Evolutionary conservation across 1,140 invertebrate genomes (phyloP).

Genomic region (Potamilus streckersoni): DNA sequence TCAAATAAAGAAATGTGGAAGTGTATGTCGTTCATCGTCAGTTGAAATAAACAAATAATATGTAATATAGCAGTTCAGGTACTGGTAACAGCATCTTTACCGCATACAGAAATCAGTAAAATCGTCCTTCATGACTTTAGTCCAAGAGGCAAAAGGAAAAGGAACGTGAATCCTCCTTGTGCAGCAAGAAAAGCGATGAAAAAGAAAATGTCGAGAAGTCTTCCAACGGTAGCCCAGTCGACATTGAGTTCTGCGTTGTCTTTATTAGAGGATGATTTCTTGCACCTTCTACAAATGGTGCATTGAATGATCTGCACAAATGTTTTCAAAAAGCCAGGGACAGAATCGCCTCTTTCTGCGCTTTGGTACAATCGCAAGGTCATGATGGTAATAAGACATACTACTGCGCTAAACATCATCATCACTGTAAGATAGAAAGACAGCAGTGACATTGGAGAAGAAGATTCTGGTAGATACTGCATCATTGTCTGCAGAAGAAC

Average conservation of each 20-base stretch:
- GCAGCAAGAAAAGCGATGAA: constrained; percentile 17
- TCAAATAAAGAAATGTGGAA: too few relatives aligned
- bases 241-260: constrained; percentile 9
- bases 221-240: constrained; percentile 13
- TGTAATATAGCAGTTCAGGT: too few relatives aligned
- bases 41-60: too few relatives aligned
- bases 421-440: constrained; percentile 25
- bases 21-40: too few relatives aligned
- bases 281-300: constrained; percentile 12
- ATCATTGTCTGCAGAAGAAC: constrained; percentile 31
- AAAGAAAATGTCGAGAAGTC: constrained; percentile 28
- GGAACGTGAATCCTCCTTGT: constrained; percentile 10
- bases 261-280: neutral
- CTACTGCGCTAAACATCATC: constrained; percentile 22
- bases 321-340: constrained; percentile 19
- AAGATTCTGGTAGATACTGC: constrained; percentile 24
- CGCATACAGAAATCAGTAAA: too few relatives aligned
- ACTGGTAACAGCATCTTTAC: too few relatives aligned
- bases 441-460: constrained; percentile 25
- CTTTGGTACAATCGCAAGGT: constrained; percentile 25
- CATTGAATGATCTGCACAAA: constrained; percentile 13
- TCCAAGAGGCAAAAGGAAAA: constrained; percentile 21
- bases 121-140: too few relatives aligned
- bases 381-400: constrained; percentile 19
- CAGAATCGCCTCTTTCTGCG: constrained; percentile 15